phyloP scores from a whole-genome alignment of 1,140 invertebrate genomes.

The Drosophila leontia region DNA sequence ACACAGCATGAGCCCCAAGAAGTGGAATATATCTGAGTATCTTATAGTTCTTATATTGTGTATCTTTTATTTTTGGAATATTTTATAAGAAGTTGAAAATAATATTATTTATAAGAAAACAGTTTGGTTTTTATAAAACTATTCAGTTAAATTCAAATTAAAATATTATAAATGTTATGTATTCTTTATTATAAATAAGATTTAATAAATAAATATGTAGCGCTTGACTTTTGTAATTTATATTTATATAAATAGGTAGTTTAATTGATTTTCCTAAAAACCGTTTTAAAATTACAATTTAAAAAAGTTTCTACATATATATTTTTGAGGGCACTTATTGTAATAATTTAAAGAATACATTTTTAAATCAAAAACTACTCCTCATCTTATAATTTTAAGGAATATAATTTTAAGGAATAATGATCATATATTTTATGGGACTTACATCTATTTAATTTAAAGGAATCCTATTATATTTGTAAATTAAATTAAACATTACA shows the following conservation, averaged over 20 bases:
- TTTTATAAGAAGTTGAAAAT: too few relatives aligned
- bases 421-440: too few relatives aligned
- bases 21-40: not conserved
- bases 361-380: not conserved
- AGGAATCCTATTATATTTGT: not conserved
- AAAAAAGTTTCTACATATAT: not conserved
- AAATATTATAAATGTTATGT: too few relatives aligned
- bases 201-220: too few relatives aligned
- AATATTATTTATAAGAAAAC: too few relatives aligned
- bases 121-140: too few relatives aligned
- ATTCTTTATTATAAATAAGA: too few relatives aligned
- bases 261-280: too few relatives aligned
- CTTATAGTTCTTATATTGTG: not conserved
- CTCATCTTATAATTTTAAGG: not conserved
- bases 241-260: too few relatives aligned
- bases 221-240: too few relatives aligned
- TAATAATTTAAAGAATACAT: not conserved
- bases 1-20: conserved; percentile 21
- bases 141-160: too few relatives aligned
- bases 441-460: not conserved
- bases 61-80: too few relatives aligned
- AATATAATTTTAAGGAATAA: not conserved
- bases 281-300: not conserved
- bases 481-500: not conserved
- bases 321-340: not conserved